Evolutionary conservation across 2,888 invertebrate species (phyloP), one percentile per base, ranked within the genome.

Genomic region (Eubasilissa splendida): DNA sequence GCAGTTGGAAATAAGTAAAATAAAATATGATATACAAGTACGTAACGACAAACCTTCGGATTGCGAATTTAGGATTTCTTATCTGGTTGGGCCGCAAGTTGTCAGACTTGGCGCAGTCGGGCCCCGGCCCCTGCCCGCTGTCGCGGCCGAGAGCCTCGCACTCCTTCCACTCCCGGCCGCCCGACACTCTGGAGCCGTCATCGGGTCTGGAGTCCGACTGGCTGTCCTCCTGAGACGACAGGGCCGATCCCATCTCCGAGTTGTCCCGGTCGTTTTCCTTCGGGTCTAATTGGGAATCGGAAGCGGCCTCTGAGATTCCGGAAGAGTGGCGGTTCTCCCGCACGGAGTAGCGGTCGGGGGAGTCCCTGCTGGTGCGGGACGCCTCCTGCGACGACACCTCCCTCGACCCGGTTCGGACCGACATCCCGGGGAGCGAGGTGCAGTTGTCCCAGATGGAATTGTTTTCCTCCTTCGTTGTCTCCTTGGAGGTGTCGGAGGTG

Each of bases 221-320:
- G 53, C 79, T 74, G 31, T 70, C 79, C 42, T 78, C 78, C 54
- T 60, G 65, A 8, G 77, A 77, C 9, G 77, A 77, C 10, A 76
- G 31, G 5, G 76, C 63, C 14, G 76, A 76, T 4, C 77, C 77
- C 8, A 65, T 53, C 54, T 78, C 79, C 12, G 79, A 73, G 42
- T 66, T 66, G 14, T 71, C 68, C 12, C 73, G 63, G 42, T 66
- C 59, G 14, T 71, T 58, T 58, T 77, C 68, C 33, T 76, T 65
- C 11, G 56, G 22, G 53, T 78, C 73, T 31, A 52, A 12, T 12
- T 78, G 71, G 9, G 78, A 70, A 10, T 73, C 78, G 3, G 78
- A 60, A 3, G 71, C 59, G 4, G 70, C 71, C 42, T 77, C 70
- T 8, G 70, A 77, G 7, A 65, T 10, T 3, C 76, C 65, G 1